Base-by-base conservation (phyloP, 2,797 vertebrate genomes). In the Gouania willdenowi region DNA sequence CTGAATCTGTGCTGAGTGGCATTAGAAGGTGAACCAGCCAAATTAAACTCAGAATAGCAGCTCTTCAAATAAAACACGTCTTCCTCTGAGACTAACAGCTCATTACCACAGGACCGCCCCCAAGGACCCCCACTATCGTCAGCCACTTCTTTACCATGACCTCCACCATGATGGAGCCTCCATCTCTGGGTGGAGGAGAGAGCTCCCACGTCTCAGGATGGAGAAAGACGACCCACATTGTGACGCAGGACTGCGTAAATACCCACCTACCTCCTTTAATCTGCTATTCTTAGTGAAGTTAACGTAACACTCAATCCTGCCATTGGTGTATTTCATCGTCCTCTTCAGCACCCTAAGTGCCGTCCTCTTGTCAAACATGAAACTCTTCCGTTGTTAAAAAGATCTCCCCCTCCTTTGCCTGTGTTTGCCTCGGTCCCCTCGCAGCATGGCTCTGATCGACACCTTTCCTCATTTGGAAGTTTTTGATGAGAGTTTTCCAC, bases 401-500 rank as follows among this genome's bases (percentile, higher is more conserved):
- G 16, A 55, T 18, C 15, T 14, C 6, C 23, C 9, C 19, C 33
- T 18, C 32, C 14, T 13, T 13, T 16, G 23, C 57, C 55, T 60
- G 64, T 30, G 37, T 27, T 69, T 52, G 65, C 58, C 58, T 74
- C 63, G 36, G 70, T 74, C 74, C 74, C 66, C 42, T 63, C 6
- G 34, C 65, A 66, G 66, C 53, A 67, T 75, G 68, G 67, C 73
- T 79, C 57, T 49, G 55, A 61, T 48, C 67, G 78, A 74, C 81
- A 84, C 79, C 79, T 85, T 86, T 88, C 86, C 74, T 28, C 41
- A 88, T 88, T 87, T 89, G 83, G 83, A 83, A 38, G 4, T 48
- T 76, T 86, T 61, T 65, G 62, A 82, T 74, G 75, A 86, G 83
- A 86, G 88, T 84, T 85, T 74, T 77, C 79, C 71, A 83, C 76